Conservation (phyloP, 2,797 vertebrate genomes). For the Psittacula derbiana region DNA sequence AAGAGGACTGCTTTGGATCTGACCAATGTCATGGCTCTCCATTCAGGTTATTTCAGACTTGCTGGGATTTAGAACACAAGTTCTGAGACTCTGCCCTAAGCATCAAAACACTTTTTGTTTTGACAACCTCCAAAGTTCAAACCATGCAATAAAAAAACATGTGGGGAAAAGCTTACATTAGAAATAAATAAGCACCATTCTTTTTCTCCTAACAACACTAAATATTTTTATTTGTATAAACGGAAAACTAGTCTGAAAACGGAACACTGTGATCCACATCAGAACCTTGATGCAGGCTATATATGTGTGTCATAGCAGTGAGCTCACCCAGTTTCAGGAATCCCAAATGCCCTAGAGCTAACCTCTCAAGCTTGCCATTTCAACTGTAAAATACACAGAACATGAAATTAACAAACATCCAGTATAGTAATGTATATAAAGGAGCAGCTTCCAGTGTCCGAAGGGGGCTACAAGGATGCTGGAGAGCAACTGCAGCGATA, state of each 20-base stretch:
- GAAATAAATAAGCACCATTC: background rate
- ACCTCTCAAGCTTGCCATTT: background rate
- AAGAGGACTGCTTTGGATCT: background rate
- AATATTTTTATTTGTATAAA: background rate
- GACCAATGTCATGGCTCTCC: background rate
- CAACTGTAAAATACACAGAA: background rate
- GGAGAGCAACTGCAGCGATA: too few relatives aligned
- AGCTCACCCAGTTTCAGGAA: background rate
- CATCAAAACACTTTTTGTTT: background rate
- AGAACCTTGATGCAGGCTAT: background rate
- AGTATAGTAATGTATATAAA: background rate
- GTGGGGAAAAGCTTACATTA: background rate
- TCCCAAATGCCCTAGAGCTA: background rate
- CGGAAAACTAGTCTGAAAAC: background rate
- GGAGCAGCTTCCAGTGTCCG: background rate
- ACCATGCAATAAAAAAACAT: rapidly evolving
- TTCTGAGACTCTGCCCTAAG: background rate
- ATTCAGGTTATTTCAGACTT: background rate
- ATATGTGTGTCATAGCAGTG: rapidly evolving
- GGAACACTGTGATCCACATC: background rate
- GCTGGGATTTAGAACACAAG: background rate
- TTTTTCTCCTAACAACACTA: background rate
- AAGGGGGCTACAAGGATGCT: too few relatives aligned
- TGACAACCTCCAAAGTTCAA: background rate
- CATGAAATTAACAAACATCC: background rate